Evolutionary conservation across 2,888 invertebrate species (phyloP), one percentile per base, ranked within the genome.

Genomic region (Harpagoxenus sublaevis): DNA sequence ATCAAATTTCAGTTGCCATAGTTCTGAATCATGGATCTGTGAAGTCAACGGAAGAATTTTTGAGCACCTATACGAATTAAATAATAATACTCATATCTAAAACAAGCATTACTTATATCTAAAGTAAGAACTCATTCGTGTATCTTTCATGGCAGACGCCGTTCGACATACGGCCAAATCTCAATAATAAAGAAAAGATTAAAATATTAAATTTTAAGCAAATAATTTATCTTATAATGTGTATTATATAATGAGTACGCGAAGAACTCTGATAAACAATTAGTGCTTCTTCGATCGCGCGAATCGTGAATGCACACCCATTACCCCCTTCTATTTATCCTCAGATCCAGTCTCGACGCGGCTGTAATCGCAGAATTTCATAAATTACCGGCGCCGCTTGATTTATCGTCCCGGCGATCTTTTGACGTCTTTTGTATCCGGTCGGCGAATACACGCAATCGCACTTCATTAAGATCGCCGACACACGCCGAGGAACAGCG

Each of bases 391-490:
- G 15, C 55, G 18, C 6, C 12, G 23, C 8, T 68, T 68, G 57
- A 68, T 78, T 66, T 45, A 60, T 79, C 23, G 48, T 60, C 1
- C 45, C n/a, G 31, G 35, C 57, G 45, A 57, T 31, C 45, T 68
- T 60, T 68, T 12, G 45, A 18, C 45, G 18, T 57, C 28, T 42
- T 78, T 65, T 60, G 15, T 48, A 79, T 63, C 55, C 79, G 18
- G 55, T n/a, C 45, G 48, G 35, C 35, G 18, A 42, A 66, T 57
- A 68, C 57, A 57, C 66, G 31, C 66, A 79, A 78, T 66, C 57
- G 35, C 35, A 48, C 62, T 79, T 68, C 79, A 79, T 79, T 79
- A 79, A 79, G 23, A 79, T 70, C 10, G 45, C 68, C 57, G 18
- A 79, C 68, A 60, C 78, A 60, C 57, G 23, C 12, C 10, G 65